Evolutionary conservation across 2,888 invertebrate genomes (phyloP), one percentile per base, ranked within the genome.

Genomic region (Iphiclides podalirius): DNA sequence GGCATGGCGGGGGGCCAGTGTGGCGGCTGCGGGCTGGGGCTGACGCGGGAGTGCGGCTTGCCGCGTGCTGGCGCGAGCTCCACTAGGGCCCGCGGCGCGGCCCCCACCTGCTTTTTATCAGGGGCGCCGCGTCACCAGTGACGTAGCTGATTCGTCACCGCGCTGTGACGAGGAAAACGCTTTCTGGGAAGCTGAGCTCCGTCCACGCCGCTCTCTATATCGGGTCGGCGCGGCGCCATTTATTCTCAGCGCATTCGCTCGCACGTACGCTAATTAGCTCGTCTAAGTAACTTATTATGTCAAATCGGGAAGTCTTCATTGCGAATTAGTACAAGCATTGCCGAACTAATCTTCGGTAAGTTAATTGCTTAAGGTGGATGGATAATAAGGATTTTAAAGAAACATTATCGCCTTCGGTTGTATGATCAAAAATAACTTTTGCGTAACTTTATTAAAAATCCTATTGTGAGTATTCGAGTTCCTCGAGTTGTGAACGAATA

Each of bases 1-100:
- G 57, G 78, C 87, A 85, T 87, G 67, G 72, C 80, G 77, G 71
- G 86, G 85, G 67, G 84, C 84, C 86, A 84, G 84, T 65, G 70
- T 67, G 59, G 61, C 61, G 20, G 50, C 23, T 14, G 36, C 48
- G 38, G 35, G 34, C 43, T 14, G 28, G 39, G 16, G 43, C 28
- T 34, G 61, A 57, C 48, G 58, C 52, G 55, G 52, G 33, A 43
- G 53, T 50, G 56, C 52, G 50, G 48, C 55, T 47, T 54, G 51
- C 26, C 26, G 16, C 28, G 38, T 6, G 16, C 47, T 23, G 23
- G 51, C 52, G 50, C 45, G n/a, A n/a, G 38, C 48, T 59, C 53
- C 65, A 79, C 82, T 87, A 81, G 83, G 77, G 74, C n/a, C 70
- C 58, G 70, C 75, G 70, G 71, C 73, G 69, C 72, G 67, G 67